Conservation (phyloP, 2,113 vertebrate genomes). For the Scalopus aquaticus region DNA sequence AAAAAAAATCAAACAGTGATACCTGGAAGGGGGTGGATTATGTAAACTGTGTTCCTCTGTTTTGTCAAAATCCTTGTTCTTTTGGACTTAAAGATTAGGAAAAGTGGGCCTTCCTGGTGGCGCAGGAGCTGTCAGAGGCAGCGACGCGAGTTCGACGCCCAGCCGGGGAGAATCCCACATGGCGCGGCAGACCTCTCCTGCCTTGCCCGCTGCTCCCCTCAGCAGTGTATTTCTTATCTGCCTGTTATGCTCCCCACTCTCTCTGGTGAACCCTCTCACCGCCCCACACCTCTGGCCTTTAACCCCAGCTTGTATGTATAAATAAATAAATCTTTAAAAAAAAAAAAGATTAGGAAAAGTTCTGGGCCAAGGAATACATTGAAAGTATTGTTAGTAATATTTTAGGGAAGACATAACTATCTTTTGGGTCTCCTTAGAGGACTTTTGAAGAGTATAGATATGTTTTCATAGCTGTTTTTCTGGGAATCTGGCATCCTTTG, state of each 20-base stretch:
- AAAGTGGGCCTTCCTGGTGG: too few relatives aligned
- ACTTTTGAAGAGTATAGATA: neutral
- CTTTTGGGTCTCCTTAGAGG: neutral
- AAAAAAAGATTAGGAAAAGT: neutral
- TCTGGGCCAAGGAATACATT: neutral
- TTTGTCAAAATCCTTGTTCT: neutral
- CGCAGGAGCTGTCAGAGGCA: too few relatives aligned
- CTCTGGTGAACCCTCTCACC: too few relatives aligned
- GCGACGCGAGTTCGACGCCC: too few relatives aligned
- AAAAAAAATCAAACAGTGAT: neutral
- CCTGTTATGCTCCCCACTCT: too few relatives aligned
- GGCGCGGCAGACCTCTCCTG: too few relatives aligned
- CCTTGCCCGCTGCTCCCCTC: too few relatives aligned
- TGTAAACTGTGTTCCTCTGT: neutral
- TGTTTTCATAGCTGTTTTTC: constrained; percentile 1
- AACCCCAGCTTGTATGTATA: too few relatives aligned
- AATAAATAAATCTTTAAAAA: too few relatives aligned
- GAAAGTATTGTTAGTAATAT: neutral
- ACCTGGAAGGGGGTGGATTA: neutral
- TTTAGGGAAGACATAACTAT: neutral
- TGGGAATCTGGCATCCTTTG: neutral
- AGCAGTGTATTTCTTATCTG: too few relatives aligned
- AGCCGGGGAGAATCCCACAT: too few relatives aligned
- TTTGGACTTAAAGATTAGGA: constrained; percentile 29
- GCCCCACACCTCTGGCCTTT: too few relatives aligned